Conservation (phyloP, 2,113 vertebrate genomes). For the Serilophus lunatus region DNA sequence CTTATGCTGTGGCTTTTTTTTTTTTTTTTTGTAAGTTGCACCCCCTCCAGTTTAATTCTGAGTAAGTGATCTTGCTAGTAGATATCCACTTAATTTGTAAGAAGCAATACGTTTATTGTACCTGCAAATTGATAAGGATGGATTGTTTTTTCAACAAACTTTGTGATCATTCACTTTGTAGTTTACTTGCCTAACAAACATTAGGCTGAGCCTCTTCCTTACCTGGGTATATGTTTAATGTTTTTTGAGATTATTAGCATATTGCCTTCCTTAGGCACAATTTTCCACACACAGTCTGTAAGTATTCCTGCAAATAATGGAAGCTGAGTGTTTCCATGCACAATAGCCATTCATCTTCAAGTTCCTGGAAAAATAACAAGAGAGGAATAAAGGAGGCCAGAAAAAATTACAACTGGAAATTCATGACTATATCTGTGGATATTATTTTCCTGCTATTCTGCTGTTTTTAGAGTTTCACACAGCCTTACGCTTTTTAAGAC, state of each 20-base stretch:
- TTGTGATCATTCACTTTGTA: not conserved
- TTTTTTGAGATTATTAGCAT: not conserved
- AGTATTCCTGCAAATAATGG: not conserved
- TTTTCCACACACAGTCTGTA: not conserved
- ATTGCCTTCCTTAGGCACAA: not conserved
- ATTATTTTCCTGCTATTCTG: constrained; percentile 5
- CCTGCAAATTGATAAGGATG: not conserved
- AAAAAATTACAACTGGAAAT: constrained; percentile 28
- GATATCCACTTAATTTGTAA: not conserved
- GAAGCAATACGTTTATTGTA: not conserved
- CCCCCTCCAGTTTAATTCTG: not conserved
- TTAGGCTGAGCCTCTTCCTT: not conserved
- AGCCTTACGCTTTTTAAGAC: not conserved
- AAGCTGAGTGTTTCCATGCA: not conserved
- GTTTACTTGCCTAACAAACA: not conserved
- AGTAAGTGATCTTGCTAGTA: not conserved
- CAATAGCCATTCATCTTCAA: constrained; percentile 1
- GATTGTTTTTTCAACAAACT: not conserved
- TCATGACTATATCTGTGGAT: not conserved
- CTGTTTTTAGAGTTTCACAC: not conserved
- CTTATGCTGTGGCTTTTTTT: not conserved
- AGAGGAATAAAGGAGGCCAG: constrained; percentile 3
- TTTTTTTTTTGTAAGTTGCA: not conserved
- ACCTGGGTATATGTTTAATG: not conserved
- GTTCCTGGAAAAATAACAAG: constrained; percentile 40